Base-by-base conservation (phyloP, 2,797 vertebrate genomes). In the Clamator glandarius region DNA sequence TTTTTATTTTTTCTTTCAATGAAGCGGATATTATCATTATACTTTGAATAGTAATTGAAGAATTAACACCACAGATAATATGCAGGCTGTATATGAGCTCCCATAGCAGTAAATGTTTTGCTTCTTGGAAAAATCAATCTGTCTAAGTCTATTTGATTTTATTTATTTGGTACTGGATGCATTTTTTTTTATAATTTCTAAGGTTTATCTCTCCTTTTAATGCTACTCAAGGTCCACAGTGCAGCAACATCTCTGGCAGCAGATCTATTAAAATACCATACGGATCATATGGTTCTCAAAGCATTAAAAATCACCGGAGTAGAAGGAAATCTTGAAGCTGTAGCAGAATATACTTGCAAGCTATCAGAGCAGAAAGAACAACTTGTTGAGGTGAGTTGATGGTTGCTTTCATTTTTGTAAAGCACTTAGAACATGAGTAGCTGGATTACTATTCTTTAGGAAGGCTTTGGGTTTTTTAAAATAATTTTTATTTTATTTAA, bases 321-420 rank as follows among this genome's bases (percentile, higher is more conserved):
- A 13, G 99, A 99, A 97, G 99, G 99, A 96, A 99, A 99, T 98
- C 97, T 99, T 96, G 99, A 99, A 97, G 98, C 98, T 15, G 98
- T 99, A 94, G 98, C 99, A 10, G 98, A 99, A 93, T 98, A 98
- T 95, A 98, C 99, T 8, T 98, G 98, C 90, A 99, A 98, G 41
- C 98, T 99, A 59, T 99, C 98, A 5, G 99, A 99, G 97, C 99
- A 99, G 97, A 99, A 99, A 96, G 99, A 99, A 67, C 99, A 99
- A 94, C 98, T 99, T 94, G 98, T 99, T 82, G 99, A 99, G 98
- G 99, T 99, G 84, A 97, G 98, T 97, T 74, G 44, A 12, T 5
- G 39, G 4, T 33, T 72, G 15, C 54, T 59, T 93, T 87, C 8
- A 5, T 67, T 81, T 68, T 68, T 77, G 21, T 26, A 75, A 75